A percentile compares a stretch with the other conserved stretches of the same genome.
Conservation (phyloP, 2,113 vertebrate genomes). For the Rynchops niger region DNA sequence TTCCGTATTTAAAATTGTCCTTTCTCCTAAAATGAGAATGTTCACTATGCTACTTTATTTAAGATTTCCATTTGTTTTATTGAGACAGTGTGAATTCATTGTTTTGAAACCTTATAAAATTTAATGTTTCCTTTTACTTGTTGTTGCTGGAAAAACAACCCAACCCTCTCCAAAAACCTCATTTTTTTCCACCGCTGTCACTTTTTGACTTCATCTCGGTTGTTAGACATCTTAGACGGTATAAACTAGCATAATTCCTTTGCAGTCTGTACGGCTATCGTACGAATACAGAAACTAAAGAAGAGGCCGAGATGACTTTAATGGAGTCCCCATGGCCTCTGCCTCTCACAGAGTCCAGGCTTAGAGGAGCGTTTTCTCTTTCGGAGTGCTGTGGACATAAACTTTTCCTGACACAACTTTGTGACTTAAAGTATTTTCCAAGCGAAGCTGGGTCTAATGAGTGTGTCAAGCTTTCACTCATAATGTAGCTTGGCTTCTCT, state of each 20-base stretch:
- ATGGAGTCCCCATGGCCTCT: background rate
- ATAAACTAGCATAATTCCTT: background rate
- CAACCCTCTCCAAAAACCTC: accelerated
- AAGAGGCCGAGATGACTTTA: background rate
- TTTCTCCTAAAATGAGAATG: background rate
- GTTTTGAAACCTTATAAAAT: background rate
- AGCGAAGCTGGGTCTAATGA: background rate
- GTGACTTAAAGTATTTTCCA: background rate
- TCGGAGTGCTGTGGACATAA: background rate
- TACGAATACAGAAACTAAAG: background rate
- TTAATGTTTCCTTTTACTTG: background rate
- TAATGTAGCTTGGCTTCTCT: background rate
- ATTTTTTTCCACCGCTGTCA: background rate
- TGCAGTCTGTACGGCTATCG: background rate
- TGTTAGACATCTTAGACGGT: background rate
- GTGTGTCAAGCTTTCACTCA: background rate
- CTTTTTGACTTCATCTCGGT: background rate
- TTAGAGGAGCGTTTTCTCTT: background rate
- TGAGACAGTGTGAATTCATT: background rate
- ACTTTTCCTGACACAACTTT: background rate
- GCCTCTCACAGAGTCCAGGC: background rate
- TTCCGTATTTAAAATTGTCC: background rate
- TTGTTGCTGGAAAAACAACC: background rate
- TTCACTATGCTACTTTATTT: background rate
- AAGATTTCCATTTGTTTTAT: background rate